Base-by-base conservation (phyloP, 1,140 invertebrate genomes). In the Schlechtendalia chinensis region DNA sequence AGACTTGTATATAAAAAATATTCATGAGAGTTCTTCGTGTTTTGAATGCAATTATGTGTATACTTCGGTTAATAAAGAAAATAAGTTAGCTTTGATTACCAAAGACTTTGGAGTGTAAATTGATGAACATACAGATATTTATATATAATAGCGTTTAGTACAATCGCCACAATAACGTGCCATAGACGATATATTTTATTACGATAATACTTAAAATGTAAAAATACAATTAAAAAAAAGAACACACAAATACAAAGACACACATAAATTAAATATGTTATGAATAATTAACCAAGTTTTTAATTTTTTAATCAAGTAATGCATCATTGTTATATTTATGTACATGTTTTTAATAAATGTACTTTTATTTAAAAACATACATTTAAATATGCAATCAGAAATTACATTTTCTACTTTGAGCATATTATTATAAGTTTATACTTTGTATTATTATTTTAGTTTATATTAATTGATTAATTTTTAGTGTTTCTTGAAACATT, bases 101-200 rank as follows among this genome's bases (percentile, higher is more conserved):
- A 63, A 79, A 63, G 45, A 39, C 14, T 16, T 63, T 50, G 54
- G 39, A 50, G 39, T 45, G 29, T 39, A 59, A 27, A 69, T 27
- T 24, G 39, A 65, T 45, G 39, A 19, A 39, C 39, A 39, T 65
- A 65, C 11, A 8, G 19, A 22, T 24, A 12, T 19, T 2, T 45
- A 69, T 24, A 27, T 69, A 1, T 10, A 27, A 69, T 50, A 50
- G 1, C 24, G 10, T 72, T 72, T 53, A 45, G 58, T 27, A 61
- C 75, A 14, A 63, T 79, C 27, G 75, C 75, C 75, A 79, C 56
- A 24, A 63, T 17, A 12, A 79, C 39, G 75, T 79, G 75, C 75
- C 75, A 79, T 79, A 63, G 53, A 77, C 11, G 16, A 54, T 72
- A 29, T 29, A 27, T 71, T 53, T 67, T 47, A 50, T 50, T 63